Evolutionary conservation across 2,888 invertebrate species (phyloP).

Genomic region (Eubasilissa splendida): DNA sequence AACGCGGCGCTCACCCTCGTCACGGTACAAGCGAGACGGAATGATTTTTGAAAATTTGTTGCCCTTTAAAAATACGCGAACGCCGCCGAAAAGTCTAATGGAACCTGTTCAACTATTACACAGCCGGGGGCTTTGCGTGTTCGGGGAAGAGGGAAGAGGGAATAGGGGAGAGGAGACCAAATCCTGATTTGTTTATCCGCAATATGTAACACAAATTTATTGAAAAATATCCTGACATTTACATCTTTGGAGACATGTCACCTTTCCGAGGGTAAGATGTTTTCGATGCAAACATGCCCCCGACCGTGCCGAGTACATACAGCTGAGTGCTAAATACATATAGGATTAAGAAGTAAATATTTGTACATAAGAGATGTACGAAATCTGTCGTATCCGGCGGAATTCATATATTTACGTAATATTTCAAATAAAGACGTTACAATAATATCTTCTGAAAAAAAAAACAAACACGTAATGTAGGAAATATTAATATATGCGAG

Average conservation of each 20-base stretch:
- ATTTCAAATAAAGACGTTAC: too few species aligned
- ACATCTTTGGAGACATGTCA: constrained; percentile 20
- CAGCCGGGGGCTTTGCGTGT: constrained; percentile 3
- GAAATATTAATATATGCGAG: too few species aligned
- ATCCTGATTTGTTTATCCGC: constrained; percentile 41
- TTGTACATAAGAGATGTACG: too few species aligned
- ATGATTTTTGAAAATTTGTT: constrained; percentile 32
- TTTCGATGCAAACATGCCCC: background rate
- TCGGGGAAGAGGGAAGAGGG: too few species aligned
- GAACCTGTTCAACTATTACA: constrained; percentile 25
- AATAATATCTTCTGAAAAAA: too few species aligned
- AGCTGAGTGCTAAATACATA: too few species aligned
- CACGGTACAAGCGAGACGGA: too few species aligned
- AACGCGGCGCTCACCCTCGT: too few species aligned
- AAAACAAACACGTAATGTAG: too few species aligned
- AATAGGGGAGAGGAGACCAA: constrained; percentile 9
- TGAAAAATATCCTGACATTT: constrained; percentile 42
- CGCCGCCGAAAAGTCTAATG: constrained; percentile 28
- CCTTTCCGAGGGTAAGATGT: background rate
- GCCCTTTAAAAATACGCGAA: constrained; percentile 12
- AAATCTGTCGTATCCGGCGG: too few species aligned
- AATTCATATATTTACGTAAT: too few species aligned
- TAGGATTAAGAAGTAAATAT: too few species aligned
- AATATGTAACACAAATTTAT: constrained; percentile 37
- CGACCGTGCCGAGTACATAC: background rate